Evolutionary conservation across 2,113 vertebrate species (phyloP).

Genomic region (Phainopepla nitens): DNA sequence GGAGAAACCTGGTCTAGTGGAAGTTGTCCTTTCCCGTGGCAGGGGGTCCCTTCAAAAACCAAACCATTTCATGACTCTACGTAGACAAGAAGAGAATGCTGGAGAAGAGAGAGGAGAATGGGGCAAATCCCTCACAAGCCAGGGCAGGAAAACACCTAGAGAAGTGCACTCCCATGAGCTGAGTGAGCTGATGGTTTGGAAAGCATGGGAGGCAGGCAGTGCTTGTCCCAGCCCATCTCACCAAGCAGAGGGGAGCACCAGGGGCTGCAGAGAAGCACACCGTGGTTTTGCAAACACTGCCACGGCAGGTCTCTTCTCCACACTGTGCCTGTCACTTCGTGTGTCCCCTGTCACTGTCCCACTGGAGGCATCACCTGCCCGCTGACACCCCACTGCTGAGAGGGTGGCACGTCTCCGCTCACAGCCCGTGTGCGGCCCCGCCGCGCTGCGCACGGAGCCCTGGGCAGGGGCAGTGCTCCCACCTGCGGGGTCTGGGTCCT

Average conservation of each 20-base stretch:
- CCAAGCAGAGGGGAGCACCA: background rate
- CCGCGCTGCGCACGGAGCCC: fast-evolving
- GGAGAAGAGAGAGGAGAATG: background rate
- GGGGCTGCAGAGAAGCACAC: background rate
- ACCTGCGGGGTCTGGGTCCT: background rate
- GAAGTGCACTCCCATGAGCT: background rate
- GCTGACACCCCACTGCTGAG: fast-evolving
- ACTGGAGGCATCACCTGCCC: background rate
- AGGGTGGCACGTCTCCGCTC: background rate
- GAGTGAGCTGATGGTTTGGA: background rate
- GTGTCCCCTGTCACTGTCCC: background rate
- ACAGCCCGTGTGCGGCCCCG: fast-evolving
- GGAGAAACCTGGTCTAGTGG: background rate
- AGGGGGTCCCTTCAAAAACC: background rate
- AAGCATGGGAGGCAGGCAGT: background rate
- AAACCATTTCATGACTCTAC: background rate
- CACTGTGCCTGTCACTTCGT: background rate
- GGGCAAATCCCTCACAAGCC: background rate
- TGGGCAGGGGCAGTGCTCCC: fast-evolving
- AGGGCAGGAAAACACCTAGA: background rate
- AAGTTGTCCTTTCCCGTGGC: background rate
- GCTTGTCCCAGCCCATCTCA: background rate
- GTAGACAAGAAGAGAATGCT: background rate
- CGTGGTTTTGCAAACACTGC: background rate
- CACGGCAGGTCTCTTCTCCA: background rate